phyloP scores from a whole-genome alignment of 2,113 vertebrate species.

The Trichomycterus rosablanca region DNA sequence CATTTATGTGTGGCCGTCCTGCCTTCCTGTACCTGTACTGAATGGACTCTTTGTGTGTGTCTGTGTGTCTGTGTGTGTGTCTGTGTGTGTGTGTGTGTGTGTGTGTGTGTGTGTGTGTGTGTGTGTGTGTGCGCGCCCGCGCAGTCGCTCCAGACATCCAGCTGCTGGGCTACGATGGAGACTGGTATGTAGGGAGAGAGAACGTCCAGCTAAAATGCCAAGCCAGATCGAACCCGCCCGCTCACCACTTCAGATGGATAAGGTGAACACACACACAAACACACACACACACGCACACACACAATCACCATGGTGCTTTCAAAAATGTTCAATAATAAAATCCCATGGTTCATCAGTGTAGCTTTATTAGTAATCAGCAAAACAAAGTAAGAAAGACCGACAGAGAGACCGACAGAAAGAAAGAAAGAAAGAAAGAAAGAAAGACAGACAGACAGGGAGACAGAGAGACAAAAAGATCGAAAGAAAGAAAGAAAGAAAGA shows the following conservation, averaged over 20 bases:
- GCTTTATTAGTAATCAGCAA: no score
- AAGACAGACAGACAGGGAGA: no score
- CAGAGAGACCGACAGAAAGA: no score
- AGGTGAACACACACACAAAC: conserved; percentile 52
- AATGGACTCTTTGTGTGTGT: conserved; percentile 30
- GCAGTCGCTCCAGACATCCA: conserved; percentile 91
- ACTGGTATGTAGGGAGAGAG: conserved; percentile 89
- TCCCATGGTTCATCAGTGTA: no score
- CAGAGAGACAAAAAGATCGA: no score
- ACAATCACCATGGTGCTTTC: no score
- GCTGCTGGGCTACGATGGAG: conserved; percentile 89
- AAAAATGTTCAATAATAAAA: no score
- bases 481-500: no score
- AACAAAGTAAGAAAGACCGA: no score
- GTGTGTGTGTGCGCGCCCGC: conserved; percentile 3
- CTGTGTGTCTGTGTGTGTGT: no score
- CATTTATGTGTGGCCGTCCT: conserved; percentile 7
- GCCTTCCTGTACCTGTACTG: conserved; percentile 22
- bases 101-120: conserved; percentile 13
- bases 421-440: no score
- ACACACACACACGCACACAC: neutral
- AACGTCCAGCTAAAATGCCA: conserved; percentile 90
- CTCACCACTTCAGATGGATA: conserved; percentile 75
- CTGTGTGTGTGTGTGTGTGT: conserved; percentile 11
- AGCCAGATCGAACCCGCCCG: conserved; percentile 90